phyloP scores from a whole-genome alignment of 2,888 invertebrate genomes.

The Ormyrus rosae region DNA sequence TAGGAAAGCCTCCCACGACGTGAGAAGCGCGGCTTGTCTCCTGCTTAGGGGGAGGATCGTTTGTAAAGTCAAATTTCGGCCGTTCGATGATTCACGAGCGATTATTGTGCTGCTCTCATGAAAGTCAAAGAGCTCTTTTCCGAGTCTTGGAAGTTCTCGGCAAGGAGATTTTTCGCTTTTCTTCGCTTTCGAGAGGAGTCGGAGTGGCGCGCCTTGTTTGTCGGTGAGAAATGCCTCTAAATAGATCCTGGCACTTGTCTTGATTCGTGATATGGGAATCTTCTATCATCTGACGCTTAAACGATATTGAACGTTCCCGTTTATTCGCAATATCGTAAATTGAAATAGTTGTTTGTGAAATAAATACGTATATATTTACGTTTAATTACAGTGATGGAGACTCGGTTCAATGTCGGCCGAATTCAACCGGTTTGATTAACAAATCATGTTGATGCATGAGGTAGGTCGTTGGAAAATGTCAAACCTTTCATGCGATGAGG shows the following conservation, averaged over 20 bases:
- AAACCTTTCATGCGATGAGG: too few species aligned
- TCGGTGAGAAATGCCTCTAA: background rate
- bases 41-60: background rate
- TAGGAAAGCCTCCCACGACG: conserved; percentile 20
- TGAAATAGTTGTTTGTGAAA: too few species aligned
- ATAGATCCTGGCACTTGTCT: conserved; percentile 39
- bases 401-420: too few species aligned
- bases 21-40: background rate
- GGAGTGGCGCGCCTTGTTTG: background rate
- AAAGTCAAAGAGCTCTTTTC: conserved; percentile 43
- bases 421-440: too few species aligned
- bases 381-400: too few species aligned
- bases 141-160: conserved; percentile 29
- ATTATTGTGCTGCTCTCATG: conserved; percentile 2
- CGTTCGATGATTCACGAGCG: background rate
- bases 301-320: too few species aligned
- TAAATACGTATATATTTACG: too few species aligned
- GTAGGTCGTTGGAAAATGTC: too few species aligned
- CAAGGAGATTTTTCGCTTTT: background rate
- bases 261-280: conserved; percentile 6
- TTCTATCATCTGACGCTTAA: too few species aligned
- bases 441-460: too few species aligned
- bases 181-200: background rate
- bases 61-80: conserved; percentile 31
- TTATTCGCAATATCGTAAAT: too few species aligned